A percentile compares a stretch with the other conserved stretches of the same genome.
phyloP scores from a whole-genome alignment of 2,113 vertebrate genomes.

The Myxocyprinus asiaticus region DNA sequence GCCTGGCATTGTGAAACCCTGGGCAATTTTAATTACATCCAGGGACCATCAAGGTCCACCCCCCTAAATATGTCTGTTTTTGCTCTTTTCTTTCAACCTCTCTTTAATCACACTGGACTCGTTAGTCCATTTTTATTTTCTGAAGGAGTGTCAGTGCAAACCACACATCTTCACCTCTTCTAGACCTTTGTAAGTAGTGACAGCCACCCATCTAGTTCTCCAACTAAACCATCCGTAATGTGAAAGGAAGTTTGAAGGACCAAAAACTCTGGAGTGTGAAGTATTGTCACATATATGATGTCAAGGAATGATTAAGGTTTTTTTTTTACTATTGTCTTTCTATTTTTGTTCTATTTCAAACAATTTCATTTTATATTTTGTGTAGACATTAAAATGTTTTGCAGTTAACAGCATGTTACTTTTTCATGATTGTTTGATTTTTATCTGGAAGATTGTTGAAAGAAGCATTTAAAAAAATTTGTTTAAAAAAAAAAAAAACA shows the following conservation, averaged over 20 bases:
- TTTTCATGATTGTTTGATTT: not conserved
- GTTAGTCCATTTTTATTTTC: constrained; percentile 1
- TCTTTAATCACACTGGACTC: not conserved
- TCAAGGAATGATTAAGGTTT: not conserved
- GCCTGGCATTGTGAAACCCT: not conserved
- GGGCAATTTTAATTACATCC: not conserved
- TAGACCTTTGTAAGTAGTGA: constrained; percentile 15
- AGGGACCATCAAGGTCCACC: not conserved
- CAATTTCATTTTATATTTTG: not conserved
- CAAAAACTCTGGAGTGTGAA: constrained; percentile 42
- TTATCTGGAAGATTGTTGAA: constrained; percentile 5
- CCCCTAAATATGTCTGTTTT: not conserved
- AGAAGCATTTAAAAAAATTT: not conserved
- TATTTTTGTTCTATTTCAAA: no score
- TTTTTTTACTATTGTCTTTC: not conserved
- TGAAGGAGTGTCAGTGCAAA: not conserved
- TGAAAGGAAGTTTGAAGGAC: constrained; percentile 35
- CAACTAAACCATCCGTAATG: constrained; percentile 4
- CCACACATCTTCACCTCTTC: not conserved
- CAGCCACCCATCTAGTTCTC: not conserved
- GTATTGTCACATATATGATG: not conserved
- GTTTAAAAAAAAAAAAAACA: not conserved
- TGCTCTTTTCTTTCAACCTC: not conserved
- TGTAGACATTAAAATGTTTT: constrained; percentile 22
- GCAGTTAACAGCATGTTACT: not conserved